Conservation (phyloP, 2,113 vertebrate genomes). For the Hemiscyllium ocellatum region DNA sequence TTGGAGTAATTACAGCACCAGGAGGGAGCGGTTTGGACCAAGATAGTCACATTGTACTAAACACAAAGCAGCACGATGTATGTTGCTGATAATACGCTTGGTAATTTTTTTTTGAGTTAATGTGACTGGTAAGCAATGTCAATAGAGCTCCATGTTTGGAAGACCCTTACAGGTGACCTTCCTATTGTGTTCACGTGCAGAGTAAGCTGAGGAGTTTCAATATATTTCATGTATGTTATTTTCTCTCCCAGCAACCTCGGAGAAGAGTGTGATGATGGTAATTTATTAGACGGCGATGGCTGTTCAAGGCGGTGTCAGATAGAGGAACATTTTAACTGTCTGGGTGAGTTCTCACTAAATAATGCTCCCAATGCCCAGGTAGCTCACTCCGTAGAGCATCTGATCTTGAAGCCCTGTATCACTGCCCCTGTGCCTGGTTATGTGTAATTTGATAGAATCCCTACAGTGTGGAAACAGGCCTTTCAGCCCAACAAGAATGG, state of each 20-base stretch:
- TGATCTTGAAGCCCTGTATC: no score
- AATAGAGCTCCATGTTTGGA: background rate
- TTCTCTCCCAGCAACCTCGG: conserved; percentile 54
- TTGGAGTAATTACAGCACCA: background rate
- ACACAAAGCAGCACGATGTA: background rate
- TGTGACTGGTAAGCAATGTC: background rate
- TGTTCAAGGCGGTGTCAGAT: conserved; percentile 79
- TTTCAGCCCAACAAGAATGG: no score
- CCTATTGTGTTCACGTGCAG: background rate
- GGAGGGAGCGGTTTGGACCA: background rate
- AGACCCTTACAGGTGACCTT: background rate
- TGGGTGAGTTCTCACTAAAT: conserved; percentile 59
- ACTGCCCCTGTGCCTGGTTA: background rate
- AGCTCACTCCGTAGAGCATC: no score
- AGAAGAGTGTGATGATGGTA: conserved; percentile 84
- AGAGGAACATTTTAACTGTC: conserved; percentile 77
- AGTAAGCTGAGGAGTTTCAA: background rate
- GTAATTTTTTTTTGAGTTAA: background rate
- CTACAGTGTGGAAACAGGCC: no score
- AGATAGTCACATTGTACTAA: no score
- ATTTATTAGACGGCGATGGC: conserved; percentile 79
- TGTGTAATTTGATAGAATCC: no score
- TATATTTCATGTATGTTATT: background rate
- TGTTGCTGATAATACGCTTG: background rate
- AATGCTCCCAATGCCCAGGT: no score